A percentile compares a stretch with the other conserved stretches of the same genome.
Evolutionary conservation across 2,888 invertebrate genomes (phyloP).

Genomic region (Ditylenchus weischeri): DNA sequence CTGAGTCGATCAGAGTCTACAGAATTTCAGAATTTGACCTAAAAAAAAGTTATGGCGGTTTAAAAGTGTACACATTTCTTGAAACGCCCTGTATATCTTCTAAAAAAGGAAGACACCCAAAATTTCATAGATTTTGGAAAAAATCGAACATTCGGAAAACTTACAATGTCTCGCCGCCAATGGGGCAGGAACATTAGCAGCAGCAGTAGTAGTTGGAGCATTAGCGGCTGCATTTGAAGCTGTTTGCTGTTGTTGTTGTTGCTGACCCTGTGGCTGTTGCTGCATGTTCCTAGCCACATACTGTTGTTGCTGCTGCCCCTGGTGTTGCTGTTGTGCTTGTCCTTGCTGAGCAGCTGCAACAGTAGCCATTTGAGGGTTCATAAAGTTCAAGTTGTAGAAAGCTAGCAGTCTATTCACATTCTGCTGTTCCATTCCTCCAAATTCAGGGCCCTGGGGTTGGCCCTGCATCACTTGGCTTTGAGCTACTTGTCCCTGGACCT

Average conservation of each 20-base stretch:
- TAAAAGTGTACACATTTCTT: no score
- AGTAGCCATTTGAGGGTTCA: neutral
- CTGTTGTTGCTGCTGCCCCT: constrained; percentile 1
- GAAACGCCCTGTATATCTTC: neutral
- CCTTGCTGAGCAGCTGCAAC: neutral
- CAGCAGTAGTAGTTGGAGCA: no score
- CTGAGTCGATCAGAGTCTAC: no score
- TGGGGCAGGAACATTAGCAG: no score
- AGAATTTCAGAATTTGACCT: no score
- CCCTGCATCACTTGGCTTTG: no score
- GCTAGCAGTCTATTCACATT: constrained; percentile 11
- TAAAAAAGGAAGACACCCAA: neutral
- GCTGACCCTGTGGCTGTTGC: neutral
- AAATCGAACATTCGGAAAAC: no score
- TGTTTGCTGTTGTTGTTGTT: neutral
- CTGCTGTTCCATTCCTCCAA: neutral
- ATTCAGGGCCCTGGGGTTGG: neutral
- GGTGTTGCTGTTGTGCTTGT: neutral
- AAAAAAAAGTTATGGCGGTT: no score
- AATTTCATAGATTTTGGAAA: no score
- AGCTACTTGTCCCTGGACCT: neutral
- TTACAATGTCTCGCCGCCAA: neutral
- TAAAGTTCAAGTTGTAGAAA: constrained; percentile 11
- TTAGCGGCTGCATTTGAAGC: no score
- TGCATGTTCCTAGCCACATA: neutral